phyloP scores from a whole-genome alignment of 92 coral and sea anemone species.

The Chrysogorgia sp. region DNA sequence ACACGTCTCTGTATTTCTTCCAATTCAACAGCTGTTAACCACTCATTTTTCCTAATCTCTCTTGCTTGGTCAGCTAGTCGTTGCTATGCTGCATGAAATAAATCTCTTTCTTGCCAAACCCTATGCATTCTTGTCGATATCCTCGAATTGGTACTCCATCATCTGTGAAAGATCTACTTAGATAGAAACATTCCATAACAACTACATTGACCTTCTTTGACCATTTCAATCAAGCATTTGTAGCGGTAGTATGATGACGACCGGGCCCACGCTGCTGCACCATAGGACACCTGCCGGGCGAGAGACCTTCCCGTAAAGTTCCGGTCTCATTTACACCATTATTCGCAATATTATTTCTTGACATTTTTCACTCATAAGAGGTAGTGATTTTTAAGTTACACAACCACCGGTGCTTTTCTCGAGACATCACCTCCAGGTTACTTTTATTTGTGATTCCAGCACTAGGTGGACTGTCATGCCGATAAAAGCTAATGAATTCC shows the following conservation, averaged over 20 bases:
- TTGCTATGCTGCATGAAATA: slow-evolving; percentile 27
- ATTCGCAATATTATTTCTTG: too few relatives aligned
- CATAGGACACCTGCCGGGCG: slow-evolving; percentile 49
- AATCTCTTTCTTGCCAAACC: slow-evolving; percentile 26
- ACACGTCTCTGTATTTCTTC: too few relatives aligned
- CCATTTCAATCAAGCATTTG: slow-evolving; percentile 10
- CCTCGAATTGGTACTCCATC: slow-evolving; percentile 19
- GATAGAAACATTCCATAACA: slow-evolving; percentile 41
- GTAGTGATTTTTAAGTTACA: too few relatives aligned
- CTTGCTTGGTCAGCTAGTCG: slow-evolving; percentile 7
- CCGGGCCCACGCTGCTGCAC: slow-evolving; percentile 49
- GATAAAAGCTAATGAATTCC: too few relatives aligned
- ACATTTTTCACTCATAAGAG: too few relatives aligned
- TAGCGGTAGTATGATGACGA: slow-evolving; percentile 42
- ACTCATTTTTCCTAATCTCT: slow-evolving; percentile 25
- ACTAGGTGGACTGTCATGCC: too few relatives aligned
- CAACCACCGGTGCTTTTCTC: too few relatives aligned
- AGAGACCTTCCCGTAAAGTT: slow-evolving; percentile 40
- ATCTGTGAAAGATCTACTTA: slow-evolving; percentile 22
- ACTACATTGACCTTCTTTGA: slow-evolving; percentile 29
- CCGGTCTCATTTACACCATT: slow-evolving; percentile 51
- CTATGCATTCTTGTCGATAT: slow-evolving; percentile 35
- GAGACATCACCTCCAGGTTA: too few relatives aligned
- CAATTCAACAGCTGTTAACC: slow-evolving; percentile 5
- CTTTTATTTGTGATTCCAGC: too few relatives aligned